phyloP scores from a whole-genome alignment of 2,797 vertebrate species.

The Capromys pilorides region DNA sequence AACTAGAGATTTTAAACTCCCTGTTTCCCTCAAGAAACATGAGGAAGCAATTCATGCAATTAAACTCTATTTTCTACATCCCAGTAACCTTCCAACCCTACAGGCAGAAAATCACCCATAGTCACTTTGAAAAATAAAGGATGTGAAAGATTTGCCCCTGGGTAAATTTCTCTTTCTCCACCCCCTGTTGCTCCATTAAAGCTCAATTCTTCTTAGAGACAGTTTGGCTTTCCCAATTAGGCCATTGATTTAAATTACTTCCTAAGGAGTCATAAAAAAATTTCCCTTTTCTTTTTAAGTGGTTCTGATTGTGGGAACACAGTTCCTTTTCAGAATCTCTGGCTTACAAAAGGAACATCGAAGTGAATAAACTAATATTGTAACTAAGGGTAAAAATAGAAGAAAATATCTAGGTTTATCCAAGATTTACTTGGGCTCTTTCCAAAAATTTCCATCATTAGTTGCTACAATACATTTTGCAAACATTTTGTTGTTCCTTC shows the following conservation, averaged over 20 bases:
- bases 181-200: neutral
- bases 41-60: slow-evolving; percentile 54
- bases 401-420: neutral
- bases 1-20: slow-evolving; percentile 51
- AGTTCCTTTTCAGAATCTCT: slow-evolving; percentile 14
- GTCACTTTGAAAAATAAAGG: slow-evolving; percentile 38
- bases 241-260: slow-evolving; percentile 29
- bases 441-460: neutral
- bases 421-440: neutral
- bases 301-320: neutral
- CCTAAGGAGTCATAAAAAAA: neutral
- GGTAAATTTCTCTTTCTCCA: slow-evolving; percentile 22
- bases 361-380: slow-evolving; percentile 12
- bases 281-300: neutral
- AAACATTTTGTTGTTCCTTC: slow-evolving; percentile 42
- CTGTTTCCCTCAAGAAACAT: neutral
- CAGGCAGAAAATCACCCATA: slow-evolving; percentile 44
- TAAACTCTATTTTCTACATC: slow-evolving; percentile 61
- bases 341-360: slow-evolving; percentile 15
- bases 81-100: slow-evolving; percentile 32
- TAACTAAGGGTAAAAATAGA: slow-evolving; percentile 24
- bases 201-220: slow-evolving; percentile 49
- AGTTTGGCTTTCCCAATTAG: slow-evolving; percentile 60
- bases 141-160: slow-evolving; percentile 33
- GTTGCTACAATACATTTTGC: neutral